A percentile compares a stretch with the other conserved stretches of the same genome.
Conservation (phyloP, 2,113 vertebrate genomes). For the Cervus canadensis region DNA sequence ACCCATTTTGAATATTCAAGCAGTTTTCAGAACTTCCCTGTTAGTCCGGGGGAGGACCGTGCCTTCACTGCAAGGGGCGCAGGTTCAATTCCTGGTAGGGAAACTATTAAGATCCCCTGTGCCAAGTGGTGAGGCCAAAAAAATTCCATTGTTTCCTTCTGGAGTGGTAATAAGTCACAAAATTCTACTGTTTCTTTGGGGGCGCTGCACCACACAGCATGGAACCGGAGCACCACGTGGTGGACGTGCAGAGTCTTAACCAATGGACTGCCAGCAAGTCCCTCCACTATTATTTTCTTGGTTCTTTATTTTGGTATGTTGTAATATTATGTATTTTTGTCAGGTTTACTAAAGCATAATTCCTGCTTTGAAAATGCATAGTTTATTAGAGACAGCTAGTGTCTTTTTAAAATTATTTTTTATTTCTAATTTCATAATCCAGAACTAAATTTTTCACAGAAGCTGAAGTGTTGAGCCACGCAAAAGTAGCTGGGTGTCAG, state of each 20-base stretch:
- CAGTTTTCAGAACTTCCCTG: neutral
- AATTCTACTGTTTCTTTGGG: neutral
- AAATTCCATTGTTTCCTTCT: neutral
- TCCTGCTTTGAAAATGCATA: neutral
- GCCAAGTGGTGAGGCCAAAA: neutral
- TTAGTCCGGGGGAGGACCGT: neutral
- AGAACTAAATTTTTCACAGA: constrained; percentile 77
- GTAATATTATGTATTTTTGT: neutral
- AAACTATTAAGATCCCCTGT: neutral
- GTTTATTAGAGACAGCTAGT: constrained; percentile 82
- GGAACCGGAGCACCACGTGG: neutral
- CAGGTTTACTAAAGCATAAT: neutral
- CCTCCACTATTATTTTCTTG: neutral
- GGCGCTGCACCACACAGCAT: neutral
- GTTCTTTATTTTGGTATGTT: neutral
- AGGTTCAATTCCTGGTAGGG: neutral
- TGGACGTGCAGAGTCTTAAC: neutral
- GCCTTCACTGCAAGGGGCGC: neutral
- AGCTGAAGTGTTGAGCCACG: constrained; percentile 66
- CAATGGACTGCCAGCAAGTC: neutral
- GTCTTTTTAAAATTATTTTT: constrained; percentile 81
- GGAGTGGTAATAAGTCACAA: neutral
- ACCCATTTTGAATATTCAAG: neutral
- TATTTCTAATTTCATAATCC: constrained; percentile 83
- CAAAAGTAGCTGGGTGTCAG: constrained; percentile 69